These are phyloP conservation scores for Chromoteleia sp. DNA, from an alignment of 2,888 invertebrate genomes.

Conservation along the genomic window DNA sequence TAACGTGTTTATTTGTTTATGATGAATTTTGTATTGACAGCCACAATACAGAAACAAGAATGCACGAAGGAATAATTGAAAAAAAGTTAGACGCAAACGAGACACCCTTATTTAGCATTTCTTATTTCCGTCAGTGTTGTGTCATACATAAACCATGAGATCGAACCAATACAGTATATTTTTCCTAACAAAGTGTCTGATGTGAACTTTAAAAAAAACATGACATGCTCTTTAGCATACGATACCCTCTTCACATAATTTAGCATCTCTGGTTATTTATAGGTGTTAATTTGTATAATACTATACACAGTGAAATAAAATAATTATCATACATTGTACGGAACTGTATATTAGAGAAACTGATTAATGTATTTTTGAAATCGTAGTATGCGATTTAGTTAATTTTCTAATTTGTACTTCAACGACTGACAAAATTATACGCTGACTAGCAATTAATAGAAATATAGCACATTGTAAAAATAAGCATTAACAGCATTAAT, in stretches of 20 bases:
- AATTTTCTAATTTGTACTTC: neutral
- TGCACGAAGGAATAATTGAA: slow-evolving; percentile 20
- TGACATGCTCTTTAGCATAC: slow-evolving; percentile 46
- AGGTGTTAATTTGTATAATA: slow-evolving; percentile 19
- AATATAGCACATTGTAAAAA: slow-evolving; percentile 2
- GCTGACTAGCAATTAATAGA: slow-evolving; percentile 3
- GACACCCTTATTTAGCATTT: slow-evolving; percentile 50
- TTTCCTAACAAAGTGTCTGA: slow-evolving; percentile 42
- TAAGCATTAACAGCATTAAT: slow-evolving; percentile 42
- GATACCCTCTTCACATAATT: slow-evolving; percentile 14
- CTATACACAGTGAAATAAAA: too few relatives aligned
- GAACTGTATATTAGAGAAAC: neutral
- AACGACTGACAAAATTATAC: neutral
- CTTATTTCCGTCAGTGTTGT: slow-evolving; percentile 46
- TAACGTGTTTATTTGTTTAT: slow-evolving; percentile 19
- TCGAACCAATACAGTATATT: slow-evolving; percentile 41
- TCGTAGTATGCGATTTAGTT: neutral
- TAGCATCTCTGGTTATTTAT: slow-evolving; percentile 27
- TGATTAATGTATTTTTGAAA: neutral
- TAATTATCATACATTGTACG: neutral
- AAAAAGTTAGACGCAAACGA: slow-evolving; percentile 41
- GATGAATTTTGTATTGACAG: slow-evolving; percentile 22
- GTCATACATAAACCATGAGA: slow-evolving; percentile 57
- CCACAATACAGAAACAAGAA: slow-evolving; percentile 23
- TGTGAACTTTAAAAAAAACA: slow-evolving; percentile 33